phyloP scores from a whole-genome alignment of 2,888 invertebrate genomes.

The Oegoconia quadripuncta region DNA sequence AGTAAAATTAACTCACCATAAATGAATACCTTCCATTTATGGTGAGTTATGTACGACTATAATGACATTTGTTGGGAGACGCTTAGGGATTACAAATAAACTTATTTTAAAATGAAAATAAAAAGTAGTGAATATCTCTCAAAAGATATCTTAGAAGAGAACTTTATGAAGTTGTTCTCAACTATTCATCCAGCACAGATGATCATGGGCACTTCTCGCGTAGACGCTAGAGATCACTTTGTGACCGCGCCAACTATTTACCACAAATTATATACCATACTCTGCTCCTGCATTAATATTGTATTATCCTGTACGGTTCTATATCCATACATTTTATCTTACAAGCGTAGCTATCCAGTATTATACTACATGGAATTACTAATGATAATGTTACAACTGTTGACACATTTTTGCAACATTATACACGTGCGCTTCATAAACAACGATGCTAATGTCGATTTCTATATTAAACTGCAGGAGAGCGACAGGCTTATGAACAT shows the following conservation, averaged over 20 bases:
- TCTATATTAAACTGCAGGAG: conserved; percentile 45
- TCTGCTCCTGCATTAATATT: conserved; percentile 11
- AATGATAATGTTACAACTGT: conserved; percentile 19
- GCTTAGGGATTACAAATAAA: too few species aligned
- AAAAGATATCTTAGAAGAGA: conserved; percentile 43
- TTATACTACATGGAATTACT: conserved; percentile 5
- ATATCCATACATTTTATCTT: not conserved
- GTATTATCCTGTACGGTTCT: not conserved
- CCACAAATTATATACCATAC: conserved; percentile 42
- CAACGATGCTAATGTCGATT: conserved; percentile 35
- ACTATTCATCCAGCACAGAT: conserved; percentile 35
- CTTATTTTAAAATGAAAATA: conserved; percentile 2
- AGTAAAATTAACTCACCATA: too few species aligned
- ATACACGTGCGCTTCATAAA: conserved; percentile 45
- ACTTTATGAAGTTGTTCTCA: conserved; percentile 33
- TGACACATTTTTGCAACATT: conserved; percentile 28
- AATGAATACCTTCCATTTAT: too few species aligned
- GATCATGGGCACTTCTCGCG: conserved; percentile 41
- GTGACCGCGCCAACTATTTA: conserved; percentile 37
- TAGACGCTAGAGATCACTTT: conserved; percentile 40
- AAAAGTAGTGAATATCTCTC: conserved; percentile 37
- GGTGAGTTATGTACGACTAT: too few species aligned
- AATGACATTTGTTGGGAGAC: too few species aligned
- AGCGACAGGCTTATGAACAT: conserved; percentile 49
- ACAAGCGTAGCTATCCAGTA: not conserved